Conservation (phyloP, 2,888 invertebrate genomes). For the Chrysodeixis includens region DNA sequence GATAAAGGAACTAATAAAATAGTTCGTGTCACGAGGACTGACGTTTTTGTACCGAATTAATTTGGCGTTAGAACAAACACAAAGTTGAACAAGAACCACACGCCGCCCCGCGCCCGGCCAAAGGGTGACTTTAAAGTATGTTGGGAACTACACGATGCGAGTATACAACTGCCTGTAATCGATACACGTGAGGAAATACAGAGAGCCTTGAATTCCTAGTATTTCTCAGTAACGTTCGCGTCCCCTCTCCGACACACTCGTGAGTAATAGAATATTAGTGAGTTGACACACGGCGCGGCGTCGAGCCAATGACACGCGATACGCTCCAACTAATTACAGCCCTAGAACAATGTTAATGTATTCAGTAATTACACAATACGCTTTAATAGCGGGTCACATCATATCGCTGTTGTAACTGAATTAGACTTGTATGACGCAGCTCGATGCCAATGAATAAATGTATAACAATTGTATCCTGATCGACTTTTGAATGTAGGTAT, state of each 20-base stretch:
- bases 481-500: background rate
- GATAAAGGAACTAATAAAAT: constrained; percentile 51
- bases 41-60: constrained; percentile 21
- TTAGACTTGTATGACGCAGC: background rate
- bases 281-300: background rate
- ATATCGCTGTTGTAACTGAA: constrained; percentile 4
- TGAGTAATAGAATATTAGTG: background rate
- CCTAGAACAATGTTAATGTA: background rate
- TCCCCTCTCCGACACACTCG: background rate
- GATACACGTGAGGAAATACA: too few species aligned
- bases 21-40: constrained; percentile 38
- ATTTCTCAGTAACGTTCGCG: background rate
- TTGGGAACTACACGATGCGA: constrained; percentile 1
- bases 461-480: constrained; percentile 4
- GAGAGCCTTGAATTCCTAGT: background rate
- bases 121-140: constrained; percentile 1
- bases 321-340: background rate
- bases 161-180: too few species aligned
- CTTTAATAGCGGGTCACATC: background rate
- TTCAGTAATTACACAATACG: background rate
- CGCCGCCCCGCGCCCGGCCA: constrained; percentile 6
- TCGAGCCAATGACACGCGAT: background rate
- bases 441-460: constrained; percentile 4
- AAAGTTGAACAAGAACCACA: constrained; percentile 28
- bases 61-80: constrained; percentile 20